A percentile compares a stretch with the other conserved stretches of the same genome.
Conservation (phyloP, 2,113 vertebrate species). For the Thunnus maccoyii region DNA sequence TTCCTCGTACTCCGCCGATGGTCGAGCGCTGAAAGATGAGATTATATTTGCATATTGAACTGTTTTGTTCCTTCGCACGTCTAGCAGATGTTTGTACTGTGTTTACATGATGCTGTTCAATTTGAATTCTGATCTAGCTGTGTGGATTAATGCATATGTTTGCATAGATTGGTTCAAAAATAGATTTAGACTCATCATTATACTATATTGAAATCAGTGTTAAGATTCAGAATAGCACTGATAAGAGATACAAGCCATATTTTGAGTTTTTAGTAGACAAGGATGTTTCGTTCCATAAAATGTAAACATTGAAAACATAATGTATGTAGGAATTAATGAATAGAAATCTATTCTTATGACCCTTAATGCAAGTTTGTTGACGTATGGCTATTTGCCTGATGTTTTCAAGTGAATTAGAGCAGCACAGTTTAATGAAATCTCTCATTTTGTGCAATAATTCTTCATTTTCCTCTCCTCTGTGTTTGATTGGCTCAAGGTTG, state of each 20-base stretch:
- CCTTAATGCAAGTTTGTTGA: neutral
- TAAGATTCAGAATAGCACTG: too few relatives aligned
- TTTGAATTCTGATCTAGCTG: neutral
- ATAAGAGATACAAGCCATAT: too few relatives aligned
- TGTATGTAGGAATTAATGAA: neutral
- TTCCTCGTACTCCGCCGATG: neutral
- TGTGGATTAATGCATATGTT: conserved; percentile 10
- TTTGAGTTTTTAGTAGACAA: neutral
- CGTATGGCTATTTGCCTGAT: neutral
- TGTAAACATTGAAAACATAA: neutral
- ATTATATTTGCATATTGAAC: neutral
- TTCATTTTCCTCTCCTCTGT: conserved; percentile 5
- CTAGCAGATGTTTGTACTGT: too few relatives aligned
- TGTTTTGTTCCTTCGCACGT: neutral
- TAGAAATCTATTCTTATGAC: neutral
- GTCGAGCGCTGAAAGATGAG: neutral
- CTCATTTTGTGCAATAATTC: neutral
- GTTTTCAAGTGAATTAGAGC: neutral
- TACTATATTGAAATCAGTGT: neutral
- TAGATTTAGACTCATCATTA: neutral
- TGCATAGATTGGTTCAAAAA: neutral
- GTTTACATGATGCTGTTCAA: neutral
- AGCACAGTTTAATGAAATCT: neutral
- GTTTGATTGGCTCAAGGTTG: conserved; percentile 19
- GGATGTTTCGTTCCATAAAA: neutral